A percentile compares a stretch with the other conserved stretches of the same genome.
phyloP scores from a whole-genome alignment of 2,113 vertebrate genomes.

The Cinclus mexicanus region DNA sequence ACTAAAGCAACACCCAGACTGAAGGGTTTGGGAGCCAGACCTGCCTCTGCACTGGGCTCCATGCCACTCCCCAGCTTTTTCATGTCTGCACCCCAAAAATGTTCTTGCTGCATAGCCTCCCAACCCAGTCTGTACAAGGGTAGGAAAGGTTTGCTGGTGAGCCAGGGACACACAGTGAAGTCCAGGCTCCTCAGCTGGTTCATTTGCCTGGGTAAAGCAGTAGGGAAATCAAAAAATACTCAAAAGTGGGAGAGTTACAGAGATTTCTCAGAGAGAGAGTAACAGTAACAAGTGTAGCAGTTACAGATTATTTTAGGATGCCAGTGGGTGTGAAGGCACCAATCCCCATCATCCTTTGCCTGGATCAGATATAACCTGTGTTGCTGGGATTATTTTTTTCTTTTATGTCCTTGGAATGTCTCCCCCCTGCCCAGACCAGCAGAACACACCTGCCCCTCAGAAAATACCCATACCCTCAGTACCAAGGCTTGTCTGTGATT shows the following conservation, averaged over 20 bases:
- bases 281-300: neutral
- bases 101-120: neutral
- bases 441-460: neutral
- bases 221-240: neutral
- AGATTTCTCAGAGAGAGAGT: neutral
- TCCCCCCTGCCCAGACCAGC: neutral
- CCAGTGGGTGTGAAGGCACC: conserved; percentile 18
- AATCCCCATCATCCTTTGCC: neutral
- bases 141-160: neutral
- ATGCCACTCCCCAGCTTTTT: neutral
- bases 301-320: conserved; percentile 28
- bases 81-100: neutral
- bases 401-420: neutral
- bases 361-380: neutral
- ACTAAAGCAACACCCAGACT: neutral
- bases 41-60: neutral
- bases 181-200: neutral
- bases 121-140: neutral
- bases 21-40: neutral
- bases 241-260: neutral
- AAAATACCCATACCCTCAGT: neutral
- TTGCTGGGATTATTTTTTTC: neutral
- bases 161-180: neutral
- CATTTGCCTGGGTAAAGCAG: neutral
- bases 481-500: neutral